A percentile compares a stretch with the other conserved stretches of the same genome.
These are phyloP conservation scores for Psittacula derbiana DNA, from an alignment of 2,797 vertebrate species.

Conservation along the genomic window DNA sequence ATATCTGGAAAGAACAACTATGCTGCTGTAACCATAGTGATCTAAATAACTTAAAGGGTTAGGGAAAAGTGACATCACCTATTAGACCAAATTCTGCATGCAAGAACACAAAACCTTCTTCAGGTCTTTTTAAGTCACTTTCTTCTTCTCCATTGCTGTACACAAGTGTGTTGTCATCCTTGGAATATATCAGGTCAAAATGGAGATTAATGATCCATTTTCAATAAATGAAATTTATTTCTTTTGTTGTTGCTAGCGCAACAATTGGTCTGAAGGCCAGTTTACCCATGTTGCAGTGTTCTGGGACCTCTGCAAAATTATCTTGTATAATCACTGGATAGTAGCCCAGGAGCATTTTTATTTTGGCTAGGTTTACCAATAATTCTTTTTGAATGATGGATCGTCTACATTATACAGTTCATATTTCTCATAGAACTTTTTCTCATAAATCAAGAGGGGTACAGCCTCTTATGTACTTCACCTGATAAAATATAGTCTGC, in stretches of 20 bases:
- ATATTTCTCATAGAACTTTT: slow-evolving; percentile 49
- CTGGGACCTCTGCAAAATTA: neutral
- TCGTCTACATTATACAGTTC: slow-evolving; percentile 4
- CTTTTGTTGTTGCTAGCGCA: neutral
- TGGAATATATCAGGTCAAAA: slow-evolving; percentile 1
- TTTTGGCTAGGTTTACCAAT: slow-evolving; percentile 20
- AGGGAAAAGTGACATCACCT: neutral
- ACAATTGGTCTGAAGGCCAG: slow-evolving; percentile 6
- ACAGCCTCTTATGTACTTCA: neutral
- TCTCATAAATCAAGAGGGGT: slow-evolving; percentile 26
- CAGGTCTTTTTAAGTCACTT: neutral
- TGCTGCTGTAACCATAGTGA: neutral
- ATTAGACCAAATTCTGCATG: neutral
- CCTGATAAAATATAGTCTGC: slow-evolving; percentile 44
- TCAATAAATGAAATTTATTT: too few species aligned
- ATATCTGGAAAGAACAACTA: neutral
- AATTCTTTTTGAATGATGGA: slow-evolving; percentile 42
- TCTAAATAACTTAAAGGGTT: neutral
- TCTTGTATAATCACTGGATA: neutral
- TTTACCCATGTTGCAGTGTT: neutral
- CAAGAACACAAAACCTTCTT: neutral
- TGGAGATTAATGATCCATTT: slow-evolving; percentile 35
- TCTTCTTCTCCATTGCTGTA: neutral
- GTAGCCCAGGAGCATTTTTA: neutral
- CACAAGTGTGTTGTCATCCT: neutral